Conservation (phyloP, 2,797 vertebrate genomes). For the Notolabrus celidotus region DNA sequence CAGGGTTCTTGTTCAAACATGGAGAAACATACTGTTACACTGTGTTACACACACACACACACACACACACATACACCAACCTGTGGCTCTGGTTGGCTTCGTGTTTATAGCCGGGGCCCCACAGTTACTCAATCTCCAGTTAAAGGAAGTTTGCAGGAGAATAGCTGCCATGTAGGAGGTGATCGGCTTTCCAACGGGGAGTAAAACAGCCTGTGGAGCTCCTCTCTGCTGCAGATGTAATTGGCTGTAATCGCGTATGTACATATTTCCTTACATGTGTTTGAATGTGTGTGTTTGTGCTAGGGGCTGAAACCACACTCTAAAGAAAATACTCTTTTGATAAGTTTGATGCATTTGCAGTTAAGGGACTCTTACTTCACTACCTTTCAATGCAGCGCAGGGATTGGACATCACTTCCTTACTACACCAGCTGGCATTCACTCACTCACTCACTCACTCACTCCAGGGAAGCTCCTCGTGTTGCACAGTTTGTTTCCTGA, state of each 20-base stretch:
- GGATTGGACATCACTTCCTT: not conserved
- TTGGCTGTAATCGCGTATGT: conserved; percentile 24
- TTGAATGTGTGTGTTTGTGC: too few species aligned
- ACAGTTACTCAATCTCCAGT: conserved; percentile 54
- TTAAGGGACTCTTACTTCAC: not conserved
- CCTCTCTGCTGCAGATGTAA: conserved; percentile 56
- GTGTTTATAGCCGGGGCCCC: conserved; percentile 48
- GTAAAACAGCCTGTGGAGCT: conserved; percentile 43
- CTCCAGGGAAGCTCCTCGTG: conserved; percentile 4
- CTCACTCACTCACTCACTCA: not conserved
- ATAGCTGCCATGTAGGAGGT: conserved; percentile 49
- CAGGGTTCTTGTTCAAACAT: conserved; percentile 67
- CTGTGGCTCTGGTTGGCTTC: conserved; percentile 59
- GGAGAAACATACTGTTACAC: conserved; percentile 64
- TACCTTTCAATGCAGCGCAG: not conserved
- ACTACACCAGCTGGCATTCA: not conserved
- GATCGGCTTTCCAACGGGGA: conserved; percentile 51
- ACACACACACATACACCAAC: conserved; percentile 51
- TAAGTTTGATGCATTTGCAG: conserved; percentile 8
- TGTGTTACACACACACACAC: conserved; percentile 14
- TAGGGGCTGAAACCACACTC: conserved; percentile 4
- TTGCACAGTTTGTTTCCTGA: conserved; percentile 3
- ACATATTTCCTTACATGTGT: not conserved
- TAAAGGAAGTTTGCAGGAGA: conserved; percentile 54
- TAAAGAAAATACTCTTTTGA: not conserved